A percentile compares a stretch with the other conserved stretches of the same genome.
phyloP scores from a whole-genome alignment of 2,797 vertebrate genomes.

The Myotis planiceps region DNA sequence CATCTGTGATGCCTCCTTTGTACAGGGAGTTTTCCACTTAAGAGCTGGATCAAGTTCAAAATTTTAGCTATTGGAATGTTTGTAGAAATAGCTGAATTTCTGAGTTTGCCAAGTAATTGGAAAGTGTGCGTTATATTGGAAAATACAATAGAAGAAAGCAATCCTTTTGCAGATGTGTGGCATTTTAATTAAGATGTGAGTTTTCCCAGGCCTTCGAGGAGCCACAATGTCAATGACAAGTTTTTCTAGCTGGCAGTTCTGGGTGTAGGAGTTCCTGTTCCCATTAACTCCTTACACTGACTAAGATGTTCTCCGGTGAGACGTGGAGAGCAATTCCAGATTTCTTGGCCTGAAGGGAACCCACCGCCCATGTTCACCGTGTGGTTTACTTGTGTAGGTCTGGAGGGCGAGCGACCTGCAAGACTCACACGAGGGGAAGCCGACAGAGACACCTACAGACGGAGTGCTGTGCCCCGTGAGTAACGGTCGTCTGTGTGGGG shows the following conservation, averaged over 20 bases:
- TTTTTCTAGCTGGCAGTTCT: neutral
- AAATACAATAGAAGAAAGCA: neutral
- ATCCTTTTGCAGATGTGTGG: neutral
- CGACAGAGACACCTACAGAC: constrained; percentile 97
- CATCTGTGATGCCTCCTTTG: neutral
- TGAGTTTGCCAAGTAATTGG: neutral
- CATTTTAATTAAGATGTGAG: neutral
- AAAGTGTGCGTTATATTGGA: neutral
- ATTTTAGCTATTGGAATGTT: neutral
- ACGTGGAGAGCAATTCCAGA: neutral
- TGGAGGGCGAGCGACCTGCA: constrained; percentile 96
- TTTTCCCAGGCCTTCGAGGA: neutral
- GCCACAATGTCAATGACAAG: neutral
- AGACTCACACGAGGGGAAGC: constrained; percentile 96
- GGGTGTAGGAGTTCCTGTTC: neutral
- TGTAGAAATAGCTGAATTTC: neutral
- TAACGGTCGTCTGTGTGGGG: constrained; percentile 18
- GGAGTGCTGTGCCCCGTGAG: constrained; percentile 96
- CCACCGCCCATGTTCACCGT: neutral
- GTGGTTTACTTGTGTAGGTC: constrained; percentile 85
- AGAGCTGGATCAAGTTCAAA: neutral
- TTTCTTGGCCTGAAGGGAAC: neutral
- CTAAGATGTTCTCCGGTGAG: neutral
- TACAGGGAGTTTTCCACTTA: neutral
- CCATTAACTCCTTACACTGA: neutral